phyloP scores from a whole-genome alignment of 92 coral and sea anemone species.

The Phenganax marumi region DNA sequence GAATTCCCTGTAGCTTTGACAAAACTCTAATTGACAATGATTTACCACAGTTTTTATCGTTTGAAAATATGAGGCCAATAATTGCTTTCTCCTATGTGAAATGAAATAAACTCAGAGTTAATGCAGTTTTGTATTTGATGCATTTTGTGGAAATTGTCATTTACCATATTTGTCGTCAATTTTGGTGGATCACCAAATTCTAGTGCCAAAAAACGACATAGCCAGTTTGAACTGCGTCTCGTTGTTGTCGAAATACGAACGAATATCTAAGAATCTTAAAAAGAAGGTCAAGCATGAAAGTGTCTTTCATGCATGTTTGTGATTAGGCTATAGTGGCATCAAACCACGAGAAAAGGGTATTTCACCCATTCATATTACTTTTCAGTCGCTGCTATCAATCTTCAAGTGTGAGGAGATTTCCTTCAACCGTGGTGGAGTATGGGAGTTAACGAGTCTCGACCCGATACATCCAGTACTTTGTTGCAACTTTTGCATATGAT shows the following conservation, averaged over 20 bases:
- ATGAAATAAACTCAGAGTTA: neutral
- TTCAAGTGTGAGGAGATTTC: neutral
- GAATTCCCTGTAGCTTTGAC: neutral
- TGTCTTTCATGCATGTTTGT: neutral
- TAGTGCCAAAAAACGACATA: slow-evolving; percentile 3
- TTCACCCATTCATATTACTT: neutral
- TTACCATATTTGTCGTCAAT: slow-evolving; percentile 17
- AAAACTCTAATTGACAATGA: neutral
- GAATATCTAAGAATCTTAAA: neutral
- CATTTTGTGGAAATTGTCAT: neutral
- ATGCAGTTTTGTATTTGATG: neutral
- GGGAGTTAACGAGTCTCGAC: neutral
- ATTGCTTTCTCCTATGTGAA: neutral
- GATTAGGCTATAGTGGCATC: neutral
- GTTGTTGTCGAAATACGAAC: neutral
- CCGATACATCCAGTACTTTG: slow-evolving; percentile 8
- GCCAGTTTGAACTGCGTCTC: neutral
- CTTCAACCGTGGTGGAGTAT: slow-evolving; percentile 14
- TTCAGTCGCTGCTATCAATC: neutral
- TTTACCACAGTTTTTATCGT: slow-evolving; percentile 6
- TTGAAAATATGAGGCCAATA: neutral
- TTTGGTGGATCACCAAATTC: neutral
- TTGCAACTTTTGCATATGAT: neutral
- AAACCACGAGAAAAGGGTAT: neutral
- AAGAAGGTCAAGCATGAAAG: too few relatives aligned